These are phyloP conservation scores for Augochlorella aurata DNA, from an alignment of 2,888 invertebrate species.

Conservation along the genomic window DNA sequence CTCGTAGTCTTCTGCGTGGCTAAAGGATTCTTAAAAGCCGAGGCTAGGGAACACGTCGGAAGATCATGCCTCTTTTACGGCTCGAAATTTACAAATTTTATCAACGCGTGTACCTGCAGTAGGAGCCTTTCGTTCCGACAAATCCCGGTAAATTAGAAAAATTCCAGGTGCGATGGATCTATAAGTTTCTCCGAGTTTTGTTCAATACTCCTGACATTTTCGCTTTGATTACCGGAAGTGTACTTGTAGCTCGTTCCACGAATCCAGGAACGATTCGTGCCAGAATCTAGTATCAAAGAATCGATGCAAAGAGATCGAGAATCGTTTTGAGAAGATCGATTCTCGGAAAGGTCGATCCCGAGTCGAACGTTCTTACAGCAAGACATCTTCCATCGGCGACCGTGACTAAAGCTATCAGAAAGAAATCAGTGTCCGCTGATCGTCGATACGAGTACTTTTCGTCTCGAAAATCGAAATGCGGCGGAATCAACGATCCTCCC, in stretches of 20 bases:
- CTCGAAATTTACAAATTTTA: not conserved
- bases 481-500: conserved; percentile 36
- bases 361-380: too few species aligned
- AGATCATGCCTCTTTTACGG: not conserved
- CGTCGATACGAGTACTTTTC: conserved; percentile 37
- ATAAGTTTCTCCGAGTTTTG: too few species aligned
- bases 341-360: too few species aligned
- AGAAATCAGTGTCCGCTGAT: conserved; percentile 23
- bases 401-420: not conserved
- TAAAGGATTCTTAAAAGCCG: conserved; percentile 2
- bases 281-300: too few species aligned
- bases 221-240: too few species aligned
- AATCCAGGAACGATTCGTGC: too few species aligned
- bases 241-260: not conserved
- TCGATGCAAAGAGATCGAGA: too few species aligned
- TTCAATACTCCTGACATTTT: too few species aligned
- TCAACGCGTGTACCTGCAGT: not conserved
- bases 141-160: not conserved
- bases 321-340: too few species aligned
- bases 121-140: not conserved
- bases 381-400: not conserved
- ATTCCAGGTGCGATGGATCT: not conserved
- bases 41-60: not conserved
- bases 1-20: not conserved
- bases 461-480: conserved; percentile 50